Evolutionary conservation across 1,140 invertebrate genomes (phyloP), one percentile per base, ranked within the genome.

Genomic region (Paracyclopina nana): DNA sequence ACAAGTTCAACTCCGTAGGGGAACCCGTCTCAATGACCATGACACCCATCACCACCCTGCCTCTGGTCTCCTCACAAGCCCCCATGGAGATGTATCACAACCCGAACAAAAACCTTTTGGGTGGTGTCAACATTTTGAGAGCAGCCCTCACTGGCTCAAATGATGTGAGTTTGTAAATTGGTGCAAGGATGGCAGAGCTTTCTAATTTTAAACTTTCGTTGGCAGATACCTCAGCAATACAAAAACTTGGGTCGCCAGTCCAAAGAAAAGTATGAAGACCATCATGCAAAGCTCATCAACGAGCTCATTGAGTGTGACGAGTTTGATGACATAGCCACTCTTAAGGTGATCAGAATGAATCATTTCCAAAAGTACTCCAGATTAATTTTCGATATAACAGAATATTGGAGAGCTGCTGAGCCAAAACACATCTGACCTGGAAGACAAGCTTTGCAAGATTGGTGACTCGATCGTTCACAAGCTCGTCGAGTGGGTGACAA

Each of bases 401-500:
- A 85, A 90, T 63, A 72, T 88, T 64, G 81, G 86, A 56, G 82
- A 90, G 61, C 73, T 90, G 57, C 70, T 88, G 54, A 82, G 88
- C 65, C 80, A 85, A 62, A 84, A 83, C 61, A 57, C 31, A 16
- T 81, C 81, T 54, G 82, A 87, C 65, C 75, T 91, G 55, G 83
- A 82, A 55, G 81, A 88, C 59, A 87, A 87, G 64, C 69, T 92
- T 59, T 90, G 83, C 72, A 82, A 86, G 65, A 87, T 94, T 62
- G 86, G 86, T 42, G 87, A 92, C 68, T 88, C 83, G 45, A 91
- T 92, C 61, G 86, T 92, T 29, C 85, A 87, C 69, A 91, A 94
- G 68, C 75, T 96, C 67, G 88, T 96, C 52, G 86, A 92, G 66
- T 97, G 91, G 91, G 95, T 90, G 57, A 92, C 92, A 67, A 77